Base-by-base conservation (phyloP, 2,888 invertebrate genomes). In the Eristalis intricaria region DNA sequence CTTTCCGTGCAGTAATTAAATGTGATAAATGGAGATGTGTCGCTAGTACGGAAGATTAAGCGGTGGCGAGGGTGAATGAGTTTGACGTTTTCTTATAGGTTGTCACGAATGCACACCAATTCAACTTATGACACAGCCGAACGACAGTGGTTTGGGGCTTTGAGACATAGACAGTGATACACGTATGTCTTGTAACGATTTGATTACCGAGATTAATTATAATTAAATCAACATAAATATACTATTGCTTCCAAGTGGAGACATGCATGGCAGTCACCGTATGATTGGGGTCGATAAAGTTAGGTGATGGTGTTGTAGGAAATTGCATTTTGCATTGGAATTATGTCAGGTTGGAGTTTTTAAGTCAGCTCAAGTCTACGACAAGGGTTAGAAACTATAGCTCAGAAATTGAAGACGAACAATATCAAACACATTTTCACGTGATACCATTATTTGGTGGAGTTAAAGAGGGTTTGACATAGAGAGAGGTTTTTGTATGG, bases 1-100 rank as follows among this genome's bases (percentile, higher is more conserved):
- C 69, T 78, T 69, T 74, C 74, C 43, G 61, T 86, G 74, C 65
- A 78, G 83, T 86, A 78, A 86, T 86, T 83, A 86, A 70, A 78
- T 69, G 61, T 83, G 83, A 83, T 86, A 70, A 71, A 83, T 75
- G 83, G 50, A 75, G 83, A 69, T 76, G 58, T 78, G 86, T 78
- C 73, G 73, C 26, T 38, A 13, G 32, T 50, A 65, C 32, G 56
- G 83, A 74, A 74, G 86, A 83, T 86, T 83, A 78, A 76, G 61
- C 43, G 73, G 22, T 74, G 82, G 82, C 73, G 82, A 60, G 64
- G 43, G 19, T 68, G 50, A 78, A 65, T 56, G 70, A 70, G 69
- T 50, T 40, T 60, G 69, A 78, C 77, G 78, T 70, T 71, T 77
- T 69, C 38, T 65, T 74, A 19, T 65, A 74, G 66, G 43, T 13